These are phyloP conservation scores for Neoitamus cyanurus DNA, from an alignment of 2,888 invertebrate genomes.

Conservation along the genomic window DNA sequence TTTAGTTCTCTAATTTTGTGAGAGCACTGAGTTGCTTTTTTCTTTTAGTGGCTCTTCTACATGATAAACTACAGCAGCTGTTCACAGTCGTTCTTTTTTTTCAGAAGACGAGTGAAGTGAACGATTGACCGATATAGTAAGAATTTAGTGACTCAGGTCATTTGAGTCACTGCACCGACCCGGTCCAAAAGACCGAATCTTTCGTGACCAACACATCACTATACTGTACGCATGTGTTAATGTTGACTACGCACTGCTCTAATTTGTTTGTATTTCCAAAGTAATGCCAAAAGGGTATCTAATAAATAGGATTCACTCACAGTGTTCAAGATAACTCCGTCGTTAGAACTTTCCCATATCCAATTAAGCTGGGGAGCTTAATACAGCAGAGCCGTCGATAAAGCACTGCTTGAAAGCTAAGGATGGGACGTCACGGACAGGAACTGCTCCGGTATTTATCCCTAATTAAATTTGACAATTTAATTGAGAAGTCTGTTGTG, in stretches of 20 bases:
- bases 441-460: not conserved
- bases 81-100: too few species aligned
- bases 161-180: too few species aligned
- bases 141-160: too few species aligned
- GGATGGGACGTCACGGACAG: not conserved
- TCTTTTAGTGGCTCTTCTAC: too few species aligned
- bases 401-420: not conserved
- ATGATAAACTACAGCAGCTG: too few species aligned
- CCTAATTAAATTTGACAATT: slow-evolving; percentile 10
- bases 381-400: not conserved
- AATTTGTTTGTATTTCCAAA: not conserved
- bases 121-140: too few species aligned
- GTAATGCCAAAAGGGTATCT: not conserved
- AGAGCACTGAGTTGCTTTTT: too few species aligned
- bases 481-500: not conserved
- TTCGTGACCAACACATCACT: too few species aligned
- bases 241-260: not conserved
- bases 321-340: not conserved
- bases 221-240: too few species aligned
- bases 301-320: not conserved
- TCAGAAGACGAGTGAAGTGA: too few species aligned
- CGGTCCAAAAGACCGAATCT: too few species aligned
- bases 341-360: not conserved
- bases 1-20: too few species aligned
- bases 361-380: not conserved